Conservation (phyloP, 2,113 vertebrate species). For the Ptilonorhynchus violaceus region DNA sequence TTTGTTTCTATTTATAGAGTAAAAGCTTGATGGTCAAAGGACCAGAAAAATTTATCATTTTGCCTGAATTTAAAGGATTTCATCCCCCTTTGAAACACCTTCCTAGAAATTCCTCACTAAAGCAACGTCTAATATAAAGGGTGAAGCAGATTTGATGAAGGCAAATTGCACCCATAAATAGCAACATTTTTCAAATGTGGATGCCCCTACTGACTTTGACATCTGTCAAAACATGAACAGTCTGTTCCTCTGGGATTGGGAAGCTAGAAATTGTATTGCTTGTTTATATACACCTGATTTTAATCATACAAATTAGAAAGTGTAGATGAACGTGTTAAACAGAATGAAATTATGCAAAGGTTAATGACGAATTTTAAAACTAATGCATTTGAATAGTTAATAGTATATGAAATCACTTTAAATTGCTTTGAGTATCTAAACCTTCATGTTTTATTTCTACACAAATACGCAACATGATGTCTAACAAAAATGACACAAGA, state of each 20-base stretch:
- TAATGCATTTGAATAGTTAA: not conserved
- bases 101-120: not conserved
- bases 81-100: not conserved
- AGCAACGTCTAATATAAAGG: not conserved
- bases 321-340: not conserved
- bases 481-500: not conserved
- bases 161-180: not conserved
- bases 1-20: not conserved
- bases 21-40: not conserved
- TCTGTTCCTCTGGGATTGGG: not conserved
- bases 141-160: not conserved
- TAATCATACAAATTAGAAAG: not conserved
- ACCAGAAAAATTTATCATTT: not conserved
- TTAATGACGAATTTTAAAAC: not conserved
- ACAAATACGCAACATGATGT: not conserved
- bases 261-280: not conserved
- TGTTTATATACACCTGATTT: not conserved
- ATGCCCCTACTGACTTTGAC: not conserved
- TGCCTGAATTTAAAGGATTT: not conserved
- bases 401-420: not conserved
- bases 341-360: not conserved
- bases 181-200: not conserved
- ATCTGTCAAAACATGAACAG: not conserved
- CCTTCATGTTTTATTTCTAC: not conserved
- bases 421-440: not conserved